These are phyloP conservation scores for Drosophila baimaii DNA, from an alignment of 1,140 invertebrate species.

Conservation along the genomic window DNA sequence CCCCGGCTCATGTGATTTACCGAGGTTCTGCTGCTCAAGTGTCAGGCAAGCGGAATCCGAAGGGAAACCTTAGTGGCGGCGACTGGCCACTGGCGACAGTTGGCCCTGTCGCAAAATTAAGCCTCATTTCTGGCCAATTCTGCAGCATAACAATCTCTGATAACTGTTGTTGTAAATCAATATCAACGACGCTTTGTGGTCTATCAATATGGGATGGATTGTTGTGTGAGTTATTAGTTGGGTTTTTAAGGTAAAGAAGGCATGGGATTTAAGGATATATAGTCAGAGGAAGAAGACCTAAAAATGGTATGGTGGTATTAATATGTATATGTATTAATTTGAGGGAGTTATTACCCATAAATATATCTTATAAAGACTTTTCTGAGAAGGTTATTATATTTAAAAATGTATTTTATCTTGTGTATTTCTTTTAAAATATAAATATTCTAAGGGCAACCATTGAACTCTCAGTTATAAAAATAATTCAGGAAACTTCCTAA, in stretches of 20 bases:
- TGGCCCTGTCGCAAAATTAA: constrained; percentile 36
- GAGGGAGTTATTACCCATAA: rapidly evolving
- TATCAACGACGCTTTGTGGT: constrained; percentile 47
- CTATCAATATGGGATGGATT: constrained; percentile 33
- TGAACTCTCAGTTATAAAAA: no score
- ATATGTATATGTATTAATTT: neutral
- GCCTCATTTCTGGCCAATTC: constrained; percentile 32
- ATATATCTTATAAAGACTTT: no score
- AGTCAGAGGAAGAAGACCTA: neutral
- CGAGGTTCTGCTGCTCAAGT: constrained; percentile 57
- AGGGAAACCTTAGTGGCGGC: constrained; percentile 63
- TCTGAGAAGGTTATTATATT: no score
- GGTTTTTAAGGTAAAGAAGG: neutral
- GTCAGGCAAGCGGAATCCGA: constrained; percentile 42
- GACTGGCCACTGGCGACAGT: constrained; percentile 49
- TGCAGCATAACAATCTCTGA: constrained; percentile 8
- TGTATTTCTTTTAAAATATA: no score
- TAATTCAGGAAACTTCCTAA: no score
- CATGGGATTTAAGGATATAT: no score
- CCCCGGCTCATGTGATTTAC: constrained; percentile 40
- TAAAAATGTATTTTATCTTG: no score
- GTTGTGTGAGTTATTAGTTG: neutral
- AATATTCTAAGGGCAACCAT: no score
- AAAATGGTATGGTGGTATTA: neutral
- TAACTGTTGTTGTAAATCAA: constrained; percentile 57